Evolutionary conservation across 2,888 invertebrate species (phyloP).

Genomic region (Ophonus ardosiacus): DNA sequence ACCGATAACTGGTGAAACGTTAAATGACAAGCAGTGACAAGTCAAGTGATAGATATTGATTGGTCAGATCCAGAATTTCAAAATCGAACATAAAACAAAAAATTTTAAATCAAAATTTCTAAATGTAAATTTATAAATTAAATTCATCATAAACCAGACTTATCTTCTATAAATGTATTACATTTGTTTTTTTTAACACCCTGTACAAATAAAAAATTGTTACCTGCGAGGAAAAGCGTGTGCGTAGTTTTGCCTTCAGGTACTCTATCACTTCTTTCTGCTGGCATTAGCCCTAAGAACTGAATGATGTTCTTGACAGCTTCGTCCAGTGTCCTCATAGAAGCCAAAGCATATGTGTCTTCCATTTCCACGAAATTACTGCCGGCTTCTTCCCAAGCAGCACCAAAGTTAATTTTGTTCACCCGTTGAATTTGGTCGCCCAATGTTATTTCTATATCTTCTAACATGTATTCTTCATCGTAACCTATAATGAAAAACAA

Average conservation of each 20-base stretch:
- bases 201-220: not conserved
- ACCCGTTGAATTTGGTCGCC: slow-evolving; percentile 91
- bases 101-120: too few species aligned
- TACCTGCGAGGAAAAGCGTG: slow-evolving; percentile 88
- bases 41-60: too few species aligned
- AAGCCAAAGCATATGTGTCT: slow-evolving; percentile 94
- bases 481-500: slow-evolving; percentile 79
- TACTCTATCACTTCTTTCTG: slow-evolving; percentile 90
- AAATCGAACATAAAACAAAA: too few species aligned
- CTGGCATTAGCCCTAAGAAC: slow-evolving; percentile 90
- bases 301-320: slow-evolving; percentile 90
- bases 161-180: too few species aligned
- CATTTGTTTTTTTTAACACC: not conserved
- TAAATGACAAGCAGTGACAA: too few species aligned
- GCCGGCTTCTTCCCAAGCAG: slow-evolving; percentile 84
- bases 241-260: slow-evolving; percentile 90
- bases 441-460: slow-evolving; percentile 92
- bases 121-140: too few species aligned
- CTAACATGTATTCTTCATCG: slow-evolving; percentile 96
- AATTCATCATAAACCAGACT: too few species aligned
- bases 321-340: slow-evolving; percentile 87
- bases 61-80: too few species aligned
- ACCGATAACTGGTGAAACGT: too few species aligned
- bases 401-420: slow-evolving; percentile 85
- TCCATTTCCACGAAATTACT: slow-evolving; percentile 84